Evolutionary conservation across 1,140 invertebrate species (phyloP).

Genomic region (Tenebrio molitor): DNA sequence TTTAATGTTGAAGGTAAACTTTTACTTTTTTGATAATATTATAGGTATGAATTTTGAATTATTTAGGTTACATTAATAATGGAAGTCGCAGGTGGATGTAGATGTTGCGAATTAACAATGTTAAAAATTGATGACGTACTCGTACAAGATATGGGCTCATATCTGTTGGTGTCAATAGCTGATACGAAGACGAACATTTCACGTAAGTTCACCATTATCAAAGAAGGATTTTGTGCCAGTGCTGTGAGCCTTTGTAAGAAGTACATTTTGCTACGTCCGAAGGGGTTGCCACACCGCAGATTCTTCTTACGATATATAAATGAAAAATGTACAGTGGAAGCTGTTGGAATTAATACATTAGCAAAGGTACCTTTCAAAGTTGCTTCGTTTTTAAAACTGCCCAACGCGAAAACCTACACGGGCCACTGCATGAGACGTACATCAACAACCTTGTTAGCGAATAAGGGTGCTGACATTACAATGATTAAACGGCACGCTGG

Average conservation of each 20-base stretch:
- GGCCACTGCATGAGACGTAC: slow-evolving; percentile 59
- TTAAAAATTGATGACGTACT: slow-evolving; percentile 48
- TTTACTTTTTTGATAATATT: slow-evolving; percentile 37
- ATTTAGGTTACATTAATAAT: slow-evolving; percentile 48
- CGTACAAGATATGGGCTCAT: slow-evolving; percentile 42
- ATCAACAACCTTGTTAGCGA: slow-evolving; percentile 58
- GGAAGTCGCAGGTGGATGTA: slow-evolving; percentile 41
- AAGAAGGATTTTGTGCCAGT: slow-evolving; percentile 47
- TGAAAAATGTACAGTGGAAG: slow-evolving; percentile 55
- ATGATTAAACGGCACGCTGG: slow-evolving; percentile 55
- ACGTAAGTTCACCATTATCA: slow-evolving; percentile 45
- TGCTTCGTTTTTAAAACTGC: slow-evolving; percentile 53
- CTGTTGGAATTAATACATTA: slow-evolving; percentile 55
- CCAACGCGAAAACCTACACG: slow-evolving; percentile 54
- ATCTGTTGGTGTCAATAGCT: slow-evolving; percentile 42
- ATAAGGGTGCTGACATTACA: slow-evolving; percentile 56
- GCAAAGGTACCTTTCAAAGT: slow-evolving; percentile 55
- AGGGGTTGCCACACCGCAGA: slow-evolving; percentile 6
- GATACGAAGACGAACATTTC: slow-evolving; percentile 41
- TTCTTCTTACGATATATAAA: slow-evolving; percentile 58
- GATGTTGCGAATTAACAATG: slow-evolving; percentile 14
- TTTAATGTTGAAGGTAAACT: slow-evolving; percentile 39
- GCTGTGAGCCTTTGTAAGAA: slow-evolving; percentile 38
- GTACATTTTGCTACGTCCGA: slow-evolving; percentile 49
- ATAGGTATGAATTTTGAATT: slow-evolving; percentile 33